phyloP scores from a whole-genome alignment of 2,113 vertebrate species.

The Gavia stellata region DNA sequence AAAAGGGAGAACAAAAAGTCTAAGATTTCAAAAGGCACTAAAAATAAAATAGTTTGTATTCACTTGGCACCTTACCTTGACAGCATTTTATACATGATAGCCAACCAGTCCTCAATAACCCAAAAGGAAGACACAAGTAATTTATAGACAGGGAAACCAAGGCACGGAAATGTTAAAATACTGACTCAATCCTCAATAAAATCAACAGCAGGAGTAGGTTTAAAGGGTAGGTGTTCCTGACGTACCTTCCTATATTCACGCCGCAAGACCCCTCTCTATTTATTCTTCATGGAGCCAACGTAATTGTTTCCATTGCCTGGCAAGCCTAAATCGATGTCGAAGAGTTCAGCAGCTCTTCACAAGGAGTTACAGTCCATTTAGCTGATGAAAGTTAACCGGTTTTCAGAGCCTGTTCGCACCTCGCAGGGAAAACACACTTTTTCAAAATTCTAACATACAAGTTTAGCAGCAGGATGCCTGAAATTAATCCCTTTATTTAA shows the following conservation, averaged over 20 bases:
- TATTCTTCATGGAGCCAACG: background rate
- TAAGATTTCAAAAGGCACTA: constrained; percentile 20
- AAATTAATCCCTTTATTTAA: constrained; percentile 40
- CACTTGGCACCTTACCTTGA: constrained; percentile 3
- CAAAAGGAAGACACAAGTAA: background rate
- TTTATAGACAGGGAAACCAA: background rate
- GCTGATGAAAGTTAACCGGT: background rate
- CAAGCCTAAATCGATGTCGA: background rate
- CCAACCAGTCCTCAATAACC: background rate
- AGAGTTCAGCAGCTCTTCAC: background rate
- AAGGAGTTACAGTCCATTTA: background rate
- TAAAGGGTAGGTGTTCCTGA: background rate
- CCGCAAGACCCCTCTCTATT: background rate
- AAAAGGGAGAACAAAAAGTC: constrained; percentile 47
- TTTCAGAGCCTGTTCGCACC: background rate
- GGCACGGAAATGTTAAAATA: background rate
- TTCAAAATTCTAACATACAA: background rate
- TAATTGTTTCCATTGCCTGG: background rate
- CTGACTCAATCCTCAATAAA: background rate
- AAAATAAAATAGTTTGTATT: constrained; percentile 28
- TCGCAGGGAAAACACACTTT: background rate
- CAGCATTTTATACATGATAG: background rate
- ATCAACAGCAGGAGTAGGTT: background rate
- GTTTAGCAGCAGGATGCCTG: background rate
- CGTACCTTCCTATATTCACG: background rate